Percentiles rank a stretch among this genome's conserved stretches.
phyloP scores from a whole-genome alignment of 2,888 invertebrate species.

The Graphium colonna region DNA sequence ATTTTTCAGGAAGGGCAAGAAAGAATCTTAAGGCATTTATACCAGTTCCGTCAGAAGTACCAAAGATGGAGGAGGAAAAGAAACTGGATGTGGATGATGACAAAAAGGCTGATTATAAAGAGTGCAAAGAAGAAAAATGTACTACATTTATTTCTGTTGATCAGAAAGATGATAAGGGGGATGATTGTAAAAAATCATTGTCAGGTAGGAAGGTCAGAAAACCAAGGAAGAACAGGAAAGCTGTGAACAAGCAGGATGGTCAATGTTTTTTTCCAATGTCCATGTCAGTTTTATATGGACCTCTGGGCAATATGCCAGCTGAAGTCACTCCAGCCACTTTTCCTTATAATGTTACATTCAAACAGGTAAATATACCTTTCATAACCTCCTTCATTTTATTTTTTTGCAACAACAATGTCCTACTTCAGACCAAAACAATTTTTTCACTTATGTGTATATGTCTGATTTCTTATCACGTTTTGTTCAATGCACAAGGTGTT shows the following conservation, averaged over 20 bases:
- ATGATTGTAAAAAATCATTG: slow-evolving; percentile 52
- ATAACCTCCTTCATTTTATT: too few relatives aligned
- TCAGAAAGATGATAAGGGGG: slow-evolving; percentile 53
- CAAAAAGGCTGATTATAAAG: slow-evolving; percentile 55
- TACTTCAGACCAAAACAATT: too few relatives aligned
- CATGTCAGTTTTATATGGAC: slow-evolving; percentile 92
- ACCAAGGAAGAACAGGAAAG: slow-evolving; percentile 67
- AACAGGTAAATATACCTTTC: slow-evolving; percentile 81
- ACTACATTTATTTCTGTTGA: slow-evolving; percentile 47
- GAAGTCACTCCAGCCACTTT: slow-evolving; percentile 81
- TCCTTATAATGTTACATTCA: slow-evolving; percentile 94
- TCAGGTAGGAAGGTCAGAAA: slow-evolving; percentile 50
- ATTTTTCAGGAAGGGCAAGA: slow-evolving; percentile 65
- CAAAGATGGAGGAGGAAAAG: slow-evolving; percentile 60
- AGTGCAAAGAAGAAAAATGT: slow-evolving; percentile 58
- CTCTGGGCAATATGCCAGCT: slow-evolving; percentile 81
- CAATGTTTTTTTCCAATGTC: slow-evolving; percentile 89
- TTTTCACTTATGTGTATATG: too few relatives aligned
- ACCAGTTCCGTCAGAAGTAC: slow-evolving; percentile 59
- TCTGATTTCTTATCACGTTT: too few relatives aligned
- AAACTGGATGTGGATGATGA: slow-evolving; percentile 47
- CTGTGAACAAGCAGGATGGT: slow-evolving; percentile 57
- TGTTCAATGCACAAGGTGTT: too few relatives aligned
- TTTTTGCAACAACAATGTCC: too few relatives aligned
- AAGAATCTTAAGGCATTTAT: slow-evolving; percentile 68